phyloP scores from a whole-genome alignment of 2,797 vertebrate species.

The Margarornis squamiger region DNA sequence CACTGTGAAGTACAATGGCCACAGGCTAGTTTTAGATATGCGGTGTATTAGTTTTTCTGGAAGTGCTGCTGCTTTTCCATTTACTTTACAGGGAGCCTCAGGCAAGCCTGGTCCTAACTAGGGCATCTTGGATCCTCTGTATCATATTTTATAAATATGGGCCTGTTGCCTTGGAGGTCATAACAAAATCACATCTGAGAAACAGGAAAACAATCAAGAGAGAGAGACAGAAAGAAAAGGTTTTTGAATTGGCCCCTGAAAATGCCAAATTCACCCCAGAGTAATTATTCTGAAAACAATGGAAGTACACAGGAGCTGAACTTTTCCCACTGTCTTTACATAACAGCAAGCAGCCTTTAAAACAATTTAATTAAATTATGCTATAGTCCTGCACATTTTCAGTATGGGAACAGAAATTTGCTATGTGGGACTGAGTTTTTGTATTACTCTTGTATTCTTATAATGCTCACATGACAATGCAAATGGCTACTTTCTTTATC shows the following conservation, averaged over 20 bases:
- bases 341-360: not conserved
- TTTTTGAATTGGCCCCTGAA: not conserved
- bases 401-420: not conserved
- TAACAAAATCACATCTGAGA: not conserved
- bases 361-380: not conserved
- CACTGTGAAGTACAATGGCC: not conserved
- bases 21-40: not conserved
- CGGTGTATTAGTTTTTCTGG: not conserved
- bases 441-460: not conserved
- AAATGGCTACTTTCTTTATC: not conserved
- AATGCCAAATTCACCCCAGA: not conserved
- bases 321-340: slow-evolving; percentile 10
- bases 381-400: not conserved
- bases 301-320: slow-evolving; percentile 9
- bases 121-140: not conserved
- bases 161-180: not conserved
- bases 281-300: not conserved
- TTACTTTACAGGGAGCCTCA: not conserved
- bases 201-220: not conserved
- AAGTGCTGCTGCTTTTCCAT: not conserved
- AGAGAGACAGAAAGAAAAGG: not conserved
- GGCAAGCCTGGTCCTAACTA: not conserved
- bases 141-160: not conserved
- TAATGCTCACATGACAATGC: not conserved
- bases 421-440: not conserved